phyloP scores from a whole-genome alignment of 2,113 vertebrate species.

The Caracal caracal region DNA sequence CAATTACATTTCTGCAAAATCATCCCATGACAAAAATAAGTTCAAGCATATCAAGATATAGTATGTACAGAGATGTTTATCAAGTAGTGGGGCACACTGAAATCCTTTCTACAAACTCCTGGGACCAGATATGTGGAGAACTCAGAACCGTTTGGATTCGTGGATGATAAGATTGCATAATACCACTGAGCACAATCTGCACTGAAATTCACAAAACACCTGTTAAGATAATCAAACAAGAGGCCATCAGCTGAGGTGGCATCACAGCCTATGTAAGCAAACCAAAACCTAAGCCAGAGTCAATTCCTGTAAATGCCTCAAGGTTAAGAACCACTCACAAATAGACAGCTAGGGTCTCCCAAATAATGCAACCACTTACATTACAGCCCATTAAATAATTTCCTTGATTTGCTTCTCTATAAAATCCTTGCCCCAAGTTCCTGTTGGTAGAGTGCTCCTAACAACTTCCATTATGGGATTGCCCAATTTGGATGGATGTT shows the following conservation, averaged over 20 bases:
- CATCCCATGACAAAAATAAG: neutral
- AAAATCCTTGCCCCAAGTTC: neutral
- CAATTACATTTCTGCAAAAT: neutral
- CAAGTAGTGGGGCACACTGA: neutral
- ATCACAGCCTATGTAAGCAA: neutral
- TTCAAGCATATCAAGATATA: neutral
- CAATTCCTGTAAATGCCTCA: neutral
- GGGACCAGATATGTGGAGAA: neutral
- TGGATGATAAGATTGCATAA: neutral
- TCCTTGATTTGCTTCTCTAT: neutral
- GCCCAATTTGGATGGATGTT: accelerated
- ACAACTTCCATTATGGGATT: neutral
- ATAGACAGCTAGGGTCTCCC: neutral
- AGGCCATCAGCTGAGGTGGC: neutral
- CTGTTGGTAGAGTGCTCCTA: neutral
- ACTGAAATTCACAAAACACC: neutral
- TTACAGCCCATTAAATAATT: neutral
- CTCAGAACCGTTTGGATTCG: neutral
- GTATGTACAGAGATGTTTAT: neutral
- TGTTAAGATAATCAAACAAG: neutral
- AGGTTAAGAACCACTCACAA: neutral
- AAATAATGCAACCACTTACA: neutral
- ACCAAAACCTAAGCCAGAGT: neutral
- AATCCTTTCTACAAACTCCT: neutral
- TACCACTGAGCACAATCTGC: neutral